Conservation (phyloP, 2,113 vertebrate species). For the Phocoena phocoena region DNA sequence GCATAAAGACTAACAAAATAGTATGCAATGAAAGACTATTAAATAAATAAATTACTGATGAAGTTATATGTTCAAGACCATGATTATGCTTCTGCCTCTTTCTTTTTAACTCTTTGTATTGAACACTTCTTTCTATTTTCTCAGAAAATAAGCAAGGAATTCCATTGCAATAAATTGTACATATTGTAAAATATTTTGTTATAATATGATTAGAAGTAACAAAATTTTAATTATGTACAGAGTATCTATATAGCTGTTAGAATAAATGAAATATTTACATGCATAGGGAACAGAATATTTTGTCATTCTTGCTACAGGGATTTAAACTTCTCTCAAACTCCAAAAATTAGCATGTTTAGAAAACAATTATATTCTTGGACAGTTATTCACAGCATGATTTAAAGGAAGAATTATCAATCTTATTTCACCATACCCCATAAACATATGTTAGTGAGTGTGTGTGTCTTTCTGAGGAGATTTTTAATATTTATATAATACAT, state of each 20-base stretch:
- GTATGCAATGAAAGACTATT: neutral
- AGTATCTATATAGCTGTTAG: neutral
- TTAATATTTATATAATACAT: neutral
- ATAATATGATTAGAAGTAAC: neutral
- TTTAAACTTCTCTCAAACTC: neutral
- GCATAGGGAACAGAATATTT: neutral
- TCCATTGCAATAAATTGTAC: neutral
- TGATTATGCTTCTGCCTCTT: neutral
- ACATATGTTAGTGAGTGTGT: neutral
- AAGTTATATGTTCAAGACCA: neutral
- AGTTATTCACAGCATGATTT: neutral
- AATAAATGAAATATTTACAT: neutral
- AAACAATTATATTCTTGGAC: neutral
- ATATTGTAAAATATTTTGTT: neutral
- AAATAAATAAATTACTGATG: neutral
- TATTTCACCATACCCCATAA: neutral
- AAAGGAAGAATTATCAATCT: neutral
- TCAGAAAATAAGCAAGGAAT: neutral
- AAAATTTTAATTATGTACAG: neutral
- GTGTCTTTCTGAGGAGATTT: neutral
- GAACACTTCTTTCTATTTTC: neutral
- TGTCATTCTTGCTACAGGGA: neutral
- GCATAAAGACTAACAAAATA: neutral
- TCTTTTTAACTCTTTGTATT: neutral
- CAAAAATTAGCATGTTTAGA: neutral